phyloP scores from a whole-genome alignment of 2,888 invertebrate species.

The Leptogaster cylindrica region DNA sequence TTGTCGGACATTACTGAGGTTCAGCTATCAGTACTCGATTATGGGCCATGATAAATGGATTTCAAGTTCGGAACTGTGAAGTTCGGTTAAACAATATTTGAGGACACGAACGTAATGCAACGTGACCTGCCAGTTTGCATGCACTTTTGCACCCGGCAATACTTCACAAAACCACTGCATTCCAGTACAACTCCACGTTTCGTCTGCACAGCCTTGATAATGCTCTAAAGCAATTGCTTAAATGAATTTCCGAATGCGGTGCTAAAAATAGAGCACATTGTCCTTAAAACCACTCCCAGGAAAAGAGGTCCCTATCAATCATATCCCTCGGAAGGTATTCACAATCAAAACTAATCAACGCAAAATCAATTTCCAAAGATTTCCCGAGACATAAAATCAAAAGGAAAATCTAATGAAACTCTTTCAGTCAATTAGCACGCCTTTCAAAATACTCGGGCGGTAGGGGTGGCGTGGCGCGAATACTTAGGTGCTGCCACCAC shows the following conservation, averaged over 20 bases:
- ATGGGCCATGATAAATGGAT: slow-evolving; percentile 37
- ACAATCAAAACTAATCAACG: slow-evolving; percentile 7
- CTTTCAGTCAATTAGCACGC: slow-evolving; percentile 47
- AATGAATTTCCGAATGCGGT: too few species aligned
- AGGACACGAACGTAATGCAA: slow-evolving; percentile 7
- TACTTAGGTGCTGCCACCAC: slow-evolving; percentile 10
- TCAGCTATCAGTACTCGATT: slow-evolving; percentile 40
- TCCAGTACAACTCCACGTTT: too few species aligned
- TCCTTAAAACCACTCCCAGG: background rate
- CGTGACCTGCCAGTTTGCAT: slow-evolving; percentile 12
- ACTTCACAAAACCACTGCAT: too few species aligned
- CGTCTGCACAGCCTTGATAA: too few species aligned
- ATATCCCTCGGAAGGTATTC: background rate
- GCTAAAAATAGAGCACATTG: too few species aligned
- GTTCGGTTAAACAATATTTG: slow-evolving; percentile 24
- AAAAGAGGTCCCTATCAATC: background rate
- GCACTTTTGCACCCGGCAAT: background rate
- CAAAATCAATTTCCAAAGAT: slow-evolving; percentile 3
- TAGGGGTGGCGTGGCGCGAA: slow-evolving; percentile 9
- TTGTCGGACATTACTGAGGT: slow-evolving; percentile 36
- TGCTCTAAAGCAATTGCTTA: too few species aligned
- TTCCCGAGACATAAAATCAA: slow-evolving; percentile 22
- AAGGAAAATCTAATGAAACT: slow-evolving; percentile 44
- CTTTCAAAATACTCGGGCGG: slow-evolving; percentile 45
- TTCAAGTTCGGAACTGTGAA: slow-evolving; percentile 27